Base-by-base conservation (phyloP, 2,797 vertebrate species). In the Leptatherina wallacei region DNA sequence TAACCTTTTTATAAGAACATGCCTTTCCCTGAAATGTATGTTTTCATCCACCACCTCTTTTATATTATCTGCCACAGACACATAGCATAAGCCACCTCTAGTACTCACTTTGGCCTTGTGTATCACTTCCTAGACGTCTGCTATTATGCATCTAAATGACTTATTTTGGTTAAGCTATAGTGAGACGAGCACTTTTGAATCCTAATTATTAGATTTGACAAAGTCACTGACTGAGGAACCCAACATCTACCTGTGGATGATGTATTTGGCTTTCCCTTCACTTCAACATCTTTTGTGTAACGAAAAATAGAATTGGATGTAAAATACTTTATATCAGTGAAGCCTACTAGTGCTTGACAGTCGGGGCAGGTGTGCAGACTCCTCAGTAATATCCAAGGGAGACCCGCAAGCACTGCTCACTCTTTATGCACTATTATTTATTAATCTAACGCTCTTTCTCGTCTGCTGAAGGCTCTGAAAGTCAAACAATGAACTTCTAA, bases 291-390 rank as follows among this genome's bases (percentile, higher is more conserved):
- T 83, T 92, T 89, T 91, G 86, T 92, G 83, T 92, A 89, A 89
- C 84, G 75, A 80, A 90, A 84, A 85, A 78, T 75, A 81, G 80
- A 91, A 93, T 93, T 92, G 88, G 90, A 93, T 92, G 91, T 88
- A 86, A 85, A 86, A 87, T 91, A 91, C 90, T 89, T 91, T 91
- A 88, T 93, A 94, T 93, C 90, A 93, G 83, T 90, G 87, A 91
- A 92, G 89, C 85, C 88, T 91, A 88, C 86, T 90, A 89, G 92
- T 91, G 93, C 92, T 93, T 92, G 89, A 93, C 91, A 92, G 92
- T 88, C 85, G 74, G 82, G 88, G 87, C 89, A 92, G 92, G 90
- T 89, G 90, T 74, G 80, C 72, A 79, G 87, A 78, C 79, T 90
- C 79, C 68, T 81, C 85, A 73, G 88, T 83, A 87, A 78, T 90